These are phyloP conservation scores for Coregonus clupeaformis DNA, from an alignment of 2,113 vertebrate genomes.

Conservation along the genomic window DNA sequence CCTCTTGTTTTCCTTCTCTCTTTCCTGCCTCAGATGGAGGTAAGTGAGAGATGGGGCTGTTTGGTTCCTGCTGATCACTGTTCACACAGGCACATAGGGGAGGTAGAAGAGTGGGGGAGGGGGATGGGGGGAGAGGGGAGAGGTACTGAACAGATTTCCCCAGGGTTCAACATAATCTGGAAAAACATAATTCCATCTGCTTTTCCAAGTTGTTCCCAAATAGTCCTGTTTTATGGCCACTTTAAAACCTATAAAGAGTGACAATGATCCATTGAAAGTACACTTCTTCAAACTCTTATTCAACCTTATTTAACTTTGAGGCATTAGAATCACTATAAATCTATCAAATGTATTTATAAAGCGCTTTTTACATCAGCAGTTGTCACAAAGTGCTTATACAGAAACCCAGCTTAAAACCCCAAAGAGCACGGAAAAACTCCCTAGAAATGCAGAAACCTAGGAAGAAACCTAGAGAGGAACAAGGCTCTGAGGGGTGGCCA, in stretches of 20 bases:
- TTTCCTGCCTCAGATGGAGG: conserved; percentile 76
- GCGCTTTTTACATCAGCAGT: too few relatives aligned
- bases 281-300: conserved; percentile 37
- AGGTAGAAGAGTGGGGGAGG: conserved; percentile 28
- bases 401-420: too few relatives aligned
- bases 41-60: conserved; percentile 67
- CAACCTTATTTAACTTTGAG: conserved; percentile 46
- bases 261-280: conserved; percentile 56
- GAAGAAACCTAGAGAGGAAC: too few relatives aligned
- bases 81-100: conserved; percentile 53
- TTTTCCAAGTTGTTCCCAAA: conserved; percentile 66
- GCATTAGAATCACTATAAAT: conserved; percentile 7
- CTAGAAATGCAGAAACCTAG: too few relatives aligned
- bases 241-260: conserved; percentile 58
- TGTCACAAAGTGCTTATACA: too few relatives aligned
- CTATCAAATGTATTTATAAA: too few relatives aligned
- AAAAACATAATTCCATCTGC: conserved; percentile 70
- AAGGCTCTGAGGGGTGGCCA: too few relatives aligned
- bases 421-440: too few relatives aligned
- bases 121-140: conserved; percentile 12
- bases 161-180: conserved; percentile 63
- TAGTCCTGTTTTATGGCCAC: conserved; percentile 54
- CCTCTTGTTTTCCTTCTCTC: conserved; percentile 62
- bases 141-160: conserved; percentile 56
- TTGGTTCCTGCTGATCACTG: conserved; percentile 64